phyloP scores from a whole-genome alignment of 64 coral and sea anemone species.

The Montipora sp. region DNA sequence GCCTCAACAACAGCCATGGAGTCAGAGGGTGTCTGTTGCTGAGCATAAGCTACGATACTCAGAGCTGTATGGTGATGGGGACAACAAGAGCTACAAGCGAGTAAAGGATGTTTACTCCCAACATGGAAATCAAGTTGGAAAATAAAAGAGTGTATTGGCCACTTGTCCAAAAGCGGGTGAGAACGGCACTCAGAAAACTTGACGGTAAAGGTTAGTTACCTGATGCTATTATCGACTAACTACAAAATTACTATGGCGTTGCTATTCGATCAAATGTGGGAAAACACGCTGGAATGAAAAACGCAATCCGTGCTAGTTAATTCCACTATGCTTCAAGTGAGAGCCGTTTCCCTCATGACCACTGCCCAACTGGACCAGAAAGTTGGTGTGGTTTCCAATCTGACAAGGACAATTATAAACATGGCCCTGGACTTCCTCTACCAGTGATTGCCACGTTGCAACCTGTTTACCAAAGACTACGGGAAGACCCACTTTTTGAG shows the following conservation, averaged over 20 bases:
- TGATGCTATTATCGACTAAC: constrained; percentile 12
- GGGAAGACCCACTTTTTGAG: background rate
- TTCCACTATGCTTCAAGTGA: constrained; percentile 22
- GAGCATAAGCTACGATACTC: constrained; percentile 9
- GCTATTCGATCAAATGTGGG: constrained; percentile 36
- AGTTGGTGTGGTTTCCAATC: constrained; percentile 1
- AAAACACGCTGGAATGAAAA: background rate
- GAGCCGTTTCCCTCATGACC: background rate
- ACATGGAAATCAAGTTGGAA: constrained; percentile 1
- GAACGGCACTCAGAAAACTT: constrained; percentile 21
- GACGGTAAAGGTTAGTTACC: background rate
- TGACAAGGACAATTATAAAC: background rate
- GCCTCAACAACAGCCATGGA: constrained; percentile 7
- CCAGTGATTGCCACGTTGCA: background rate
- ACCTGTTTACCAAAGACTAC: background rate
- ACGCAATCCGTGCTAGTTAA: background rate
- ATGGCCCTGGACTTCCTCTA: background rate
- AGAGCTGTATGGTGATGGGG: background rate
- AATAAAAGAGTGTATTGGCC: constrained; percentile 24
- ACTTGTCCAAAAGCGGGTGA: background rate
- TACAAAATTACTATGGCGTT: constrained; percentile 35
- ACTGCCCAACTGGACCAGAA: constrained; percentile 1
- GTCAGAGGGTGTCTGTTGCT: background rate
- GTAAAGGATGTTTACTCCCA: background rate
- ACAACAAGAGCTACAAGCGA: constrained; percentile 6